Conservation (phyloP, 2,113 vertebrate species). For the Okapia johnstoni region DNA sequence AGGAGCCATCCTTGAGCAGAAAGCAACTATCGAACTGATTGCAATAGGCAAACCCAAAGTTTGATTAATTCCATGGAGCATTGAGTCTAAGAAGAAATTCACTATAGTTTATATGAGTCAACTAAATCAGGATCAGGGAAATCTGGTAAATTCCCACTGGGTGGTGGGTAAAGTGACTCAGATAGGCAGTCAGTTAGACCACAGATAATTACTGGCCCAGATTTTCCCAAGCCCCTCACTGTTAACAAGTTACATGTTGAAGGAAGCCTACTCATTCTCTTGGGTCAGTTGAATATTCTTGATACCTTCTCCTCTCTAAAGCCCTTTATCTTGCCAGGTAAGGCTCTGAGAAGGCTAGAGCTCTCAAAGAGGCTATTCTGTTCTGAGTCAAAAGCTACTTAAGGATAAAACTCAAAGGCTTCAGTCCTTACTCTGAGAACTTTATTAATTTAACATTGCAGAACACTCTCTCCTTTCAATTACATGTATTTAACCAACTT, state of each 20-base stretch:
- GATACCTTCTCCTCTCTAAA: neutral
- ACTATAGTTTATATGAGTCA: conserved; percentile 64
- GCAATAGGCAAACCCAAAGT: conserved; percentile 73
- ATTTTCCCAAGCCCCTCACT: neutral
- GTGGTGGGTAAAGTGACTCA: conserved; percentile 29
- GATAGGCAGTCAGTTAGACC: neutral
- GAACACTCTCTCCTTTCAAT: neutral
- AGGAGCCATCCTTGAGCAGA: conserved; percentile 72
- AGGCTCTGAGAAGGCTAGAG: neutral
- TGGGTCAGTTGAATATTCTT: neutral
- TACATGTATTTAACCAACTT: conserved; percentile 14
- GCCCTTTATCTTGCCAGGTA: neutral
- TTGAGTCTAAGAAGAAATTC: conserved; percentile 66
- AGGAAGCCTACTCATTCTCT: neutral
- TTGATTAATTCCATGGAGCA: conserved; percentile 81
- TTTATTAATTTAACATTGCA: neutral
- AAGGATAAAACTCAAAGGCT: neutral
- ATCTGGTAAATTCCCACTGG: conserved; percentile 59
- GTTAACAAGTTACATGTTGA: neutral
- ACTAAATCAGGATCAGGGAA: conserved; percentile 67
- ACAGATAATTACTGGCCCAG: neutral
- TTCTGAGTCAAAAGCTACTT: neutral
- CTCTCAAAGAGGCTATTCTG: neutral
- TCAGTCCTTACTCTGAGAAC: neutral
- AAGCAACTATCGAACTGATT: conserved; percentile 79